phyloP scores from a whole-genome alignment of 2,797 vertebrate species.

The Picus viridis region DNA sequence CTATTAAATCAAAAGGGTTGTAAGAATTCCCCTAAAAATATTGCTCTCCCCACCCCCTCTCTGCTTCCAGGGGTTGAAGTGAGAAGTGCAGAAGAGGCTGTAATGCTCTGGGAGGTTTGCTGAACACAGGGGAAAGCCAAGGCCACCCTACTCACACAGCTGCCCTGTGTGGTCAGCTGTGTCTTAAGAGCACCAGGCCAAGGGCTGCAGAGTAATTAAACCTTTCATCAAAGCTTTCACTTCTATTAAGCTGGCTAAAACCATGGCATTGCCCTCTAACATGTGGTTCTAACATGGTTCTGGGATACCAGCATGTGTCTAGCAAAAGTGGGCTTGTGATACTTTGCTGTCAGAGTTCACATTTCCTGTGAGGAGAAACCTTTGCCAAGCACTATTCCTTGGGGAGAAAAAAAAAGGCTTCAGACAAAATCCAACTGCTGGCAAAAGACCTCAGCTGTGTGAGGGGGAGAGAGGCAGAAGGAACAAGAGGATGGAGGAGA shows the following conservation, averaged over 20 bases:
- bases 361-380: background rate
- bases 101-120: background rate
- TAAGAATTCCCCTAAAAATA: background rate
- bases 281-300: too few relatives aligned
- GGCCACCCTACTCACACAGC: background rate
- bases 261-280: background rate
- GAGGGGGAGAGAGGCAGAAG: background rate
- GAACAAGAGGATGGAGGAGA: background rate
- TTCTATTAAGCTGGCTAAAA: background rate
- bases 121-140: background rate
- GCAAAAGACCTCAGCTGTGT: rapidly evolving
- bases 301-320: background rate
- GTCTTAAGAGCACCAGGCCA: background rate
- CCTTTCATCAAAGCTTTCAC: too few relatives aligned
- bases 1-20: background rate
- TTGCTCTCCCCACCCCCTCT: background rate
- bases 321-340: rapidly evolving
- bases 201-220: background rate
- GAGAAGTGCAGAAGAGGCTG: background rate
- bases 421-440: background rate
- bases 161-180: background rate
- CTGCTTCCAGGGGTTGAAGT: background rate
- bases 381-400: background rate
- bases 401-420: background rate
- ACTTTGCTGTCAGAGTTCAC: background rate